Evolutionary conservation across 2,888 invertebrate genomes (phyloP).

Genomic region (Melieria omissa): DNA sequence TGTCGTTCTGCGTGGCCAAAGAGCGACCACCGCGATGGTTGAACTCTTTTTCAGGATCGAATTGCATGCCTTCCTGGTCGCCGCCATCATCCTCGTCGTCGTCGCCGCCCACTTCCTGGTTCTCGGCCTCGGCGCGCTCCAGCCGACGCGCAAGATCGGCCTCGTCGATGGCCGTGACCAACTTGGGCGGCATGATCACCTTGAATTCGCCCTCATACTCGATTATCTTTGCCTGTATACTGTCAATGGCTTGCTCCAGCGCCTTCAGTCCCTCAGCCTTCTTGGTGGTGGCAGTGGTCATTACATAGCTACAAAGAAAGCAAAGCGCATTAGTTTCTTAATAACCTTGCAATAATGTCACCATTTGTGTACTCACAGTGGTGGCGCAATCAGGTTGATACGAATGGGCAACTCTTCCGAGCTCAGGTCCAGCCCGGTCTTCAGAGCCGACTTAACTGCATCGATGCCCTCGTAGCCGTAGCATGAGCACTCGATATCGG

Average conservation of each 20-base stretch:
- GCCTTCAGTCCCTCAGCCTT: constrained; percentile 92
- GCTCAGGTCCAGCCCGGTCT: constrained; percentile 88
- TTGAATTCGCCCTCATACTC: constrained; percentile 91
- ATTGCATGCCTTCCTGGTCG: constrained; percentile 68
- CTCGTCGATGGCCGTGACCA: constrained; percentile 98
- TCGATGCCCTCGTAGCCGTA: constrained; percentile 99
- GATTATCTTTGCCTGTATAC: constrained; percentile 85
- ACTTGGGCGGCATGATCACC: constrained; percentile 96
- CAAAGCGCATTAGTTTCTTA: background rate
- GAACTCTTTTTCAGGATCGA: constrained; percentile 64
- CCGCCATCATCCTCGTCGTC: constrained; percentile 84
- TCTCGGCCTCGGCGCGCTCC: constrained; percentile 93
- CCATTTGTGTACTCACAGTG: constrained; percentile 71
- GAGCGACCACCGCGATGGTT: constrained; percentile 58
- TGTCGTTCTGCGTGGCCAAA: constrained; percentile 49
- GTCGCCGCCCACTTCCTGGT: constrained; percentile 92
- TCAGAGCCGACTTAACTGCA: constrained; percentile 94
- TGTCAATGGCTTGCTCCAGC: constrained; percentile 88
- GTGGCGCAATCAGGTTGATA: constrained; percentile 98
- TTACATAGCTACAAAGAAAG: constrained; percentile 71
- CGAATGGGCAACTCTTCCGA: constrained; percentile 95
- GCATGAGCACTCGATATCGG: constrained; percentile 93
- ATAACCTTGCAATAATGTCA: constrained; percentile 71
- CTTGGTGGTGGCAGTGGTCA: constrained; percentile 98
- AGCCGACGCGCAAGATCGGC: constrained; percentile 93